Conservation (phyloP, 2,888 invertebrate species). For the Thereva unica region DNA sequence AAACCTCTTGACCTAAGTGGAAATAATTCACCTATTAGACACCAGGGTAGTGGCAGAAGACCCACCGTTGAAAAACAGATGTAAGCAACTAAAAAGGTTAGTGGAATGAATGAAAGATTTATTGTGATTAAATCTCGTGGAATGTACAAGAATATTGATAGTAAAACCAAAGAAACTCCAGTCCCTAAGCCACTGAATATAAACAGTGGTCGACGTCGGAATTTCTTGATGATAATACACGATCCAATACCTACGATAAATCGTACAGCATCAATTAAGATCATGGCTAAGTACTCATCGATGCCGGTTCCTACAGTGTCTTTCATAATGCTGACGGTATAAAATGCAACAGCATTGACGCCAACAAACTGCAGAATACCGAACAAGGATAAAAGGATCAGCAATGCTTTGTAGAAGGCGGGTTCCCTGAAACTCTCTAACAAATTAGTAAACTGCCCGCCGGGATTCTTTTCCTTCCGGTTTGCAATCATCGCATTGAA, state of each 20-base stretch:
- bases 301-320: conserved; percentile 62
- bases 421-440: conserved; percentile 55
- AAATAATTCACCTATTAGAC: conserved; percentile 70
- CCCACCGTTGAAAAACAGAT: conserved; percentile 66
- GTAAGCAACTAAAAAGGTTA: conserved; percentile 62
- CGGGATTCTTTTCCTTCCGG: conserved; percentile 47
- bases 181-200: conserved; percentile 65
- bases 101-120: conserved; percentile 60
- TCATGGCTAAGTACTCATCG: conserved; percentile 65
- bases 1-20: conserved; percentile 62
- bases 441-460: conserved; percentile 49
- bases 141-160: conserved; percentile 59
- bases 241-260: conserved; percentile 63
- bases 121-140: conserved; percentile 54
- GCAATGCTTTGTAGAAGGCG: conserved; percentile 64
- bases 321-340: conserved; percentile 66
- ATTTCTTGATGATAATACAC: conserved; percentile 63
- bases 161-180: conserved; percentile 61
- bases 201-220: conserved; percentile 63
- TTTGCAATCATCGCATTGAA: conserved; percentile 60
- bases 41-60: conserved; percentile 68
- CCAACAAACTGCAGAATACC: conserved; percentile 67
- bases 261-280: conserved; percentile 64
- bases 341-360: conserved; percentile 68
- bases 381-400: conserved; percentile 66